Conservation (phyloP, 1,140 invertebrate species). For the Lutraria rhynchaena region DNA sequence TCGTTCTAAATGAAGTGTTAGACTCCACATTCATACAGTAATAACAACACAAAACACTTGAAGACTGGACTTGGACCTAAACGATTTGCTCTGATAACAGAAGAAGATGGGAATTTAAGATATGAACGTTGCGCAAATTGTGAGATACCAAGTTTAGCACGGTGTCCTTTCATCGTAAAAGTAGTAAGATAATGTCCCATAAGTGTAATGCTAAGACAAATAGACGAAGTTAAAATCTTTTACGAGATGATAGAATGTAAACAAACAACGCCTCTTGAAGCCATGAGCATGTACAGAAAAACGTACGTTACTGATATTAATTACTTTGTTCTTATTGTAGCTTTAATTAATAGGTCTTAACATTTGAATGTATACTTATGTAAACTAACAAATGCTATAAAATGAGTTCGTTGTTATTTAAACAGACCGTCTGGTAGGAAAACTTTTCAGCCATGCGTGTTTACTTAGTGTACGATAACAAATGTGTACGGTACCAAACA, state of each 20-base stretch:
- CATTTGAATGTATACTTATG: no score
- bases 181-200: constrained; percentile 7
- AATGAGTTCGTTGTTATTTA: no score
- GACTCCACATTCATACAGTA: no score
- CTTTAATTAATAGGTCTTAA: background rate
- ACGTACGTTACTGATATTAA: constrained; percentile 18
- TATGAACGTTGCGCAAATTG: background rate
- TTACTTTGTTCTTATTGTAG: constrained; percentile 8
- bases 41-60: constrained; percentile 11
- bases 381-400: no score
- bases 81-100: constrained; percentile 20
- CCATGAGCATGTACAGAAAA: constrained; percentile 29
- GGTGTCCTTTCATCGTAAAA: constrained; percentile 10
- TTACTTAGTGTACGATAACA: no score
- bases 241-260: constrained; percentile 46
- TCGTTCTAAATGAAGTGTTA: no score
- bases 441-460: no score
- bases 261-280: constrained; percentile 46
- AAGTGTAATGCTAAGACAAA: constrained; percentile 41
- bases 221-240: constrained; percentile 23
- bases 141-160: no score
- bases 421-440: no score
- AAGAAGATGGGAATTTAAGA: constrained; percentile 1
- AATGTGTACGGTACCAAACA: no score
- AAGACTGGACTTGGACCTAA: constrained; percentile 1